Conservation (phyloP, 1,140 invertebrate genomes). For the Drosophila kepulauana region DNA sequence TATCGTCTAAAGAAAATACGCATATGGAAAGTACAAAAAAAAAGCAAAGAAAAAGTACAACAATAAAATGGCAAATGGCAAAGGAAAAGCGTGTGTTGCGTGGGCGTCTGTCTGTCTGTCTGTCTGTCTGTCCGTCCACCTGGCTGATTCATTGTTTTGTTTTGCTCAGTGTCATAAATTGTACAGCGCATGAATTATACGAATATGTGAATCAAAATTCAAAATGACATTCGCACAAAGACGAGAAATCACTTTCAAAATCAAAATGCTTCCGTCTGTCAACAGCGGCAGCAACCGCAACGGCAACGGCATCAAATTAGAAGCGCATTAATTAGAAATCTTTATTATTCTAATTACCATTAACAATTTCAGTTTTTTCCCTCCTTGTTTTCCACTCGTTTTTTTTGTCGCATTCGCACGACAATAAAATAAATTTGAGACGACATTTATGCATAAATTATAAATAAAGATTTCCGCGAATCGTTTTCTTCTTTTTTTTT, state of each 20-base stretch:
- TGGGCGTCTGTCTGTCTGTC: conserved; percentile 50
- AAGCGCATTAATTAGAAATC: conserved; percentile 81
- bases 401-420: conserved; percentile 36
- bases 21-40: conserved; percentile 35
- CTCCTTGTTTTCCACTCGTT: neutral
- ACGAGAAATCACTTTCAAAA: conserved; percentile 54
- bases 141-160: conserved; percentile 71
- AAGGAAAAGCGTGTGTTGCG: conserved; percentile 65
- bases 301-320: conserved; percentile 63
- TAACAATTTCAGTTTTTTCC: conserved; percentile 14
- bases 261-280: conserved; percentile 70
- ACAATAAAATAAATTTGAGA: conserved; percentile 77
- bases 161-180: conserved; percentile 63
- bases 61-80: conserved; percentile 31
- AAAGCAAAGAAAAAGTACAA: neutral
- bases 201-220: conserved; percentile 57
- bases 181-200: conserved; percentile 69
- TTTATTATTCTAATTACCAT: conserved; percentile 67
- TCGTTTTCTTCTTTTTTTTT: conserved; percentile 9
- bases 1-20: conserved; percentile 3
- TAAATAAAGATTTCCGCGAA: conserved; percentile 71
- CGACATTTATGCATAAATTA: conserved; percentile 77
- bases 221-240: conserved; percentile 69
- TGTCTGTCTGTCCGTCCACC: conserved; percentile 14
- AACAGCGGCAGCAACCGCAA: conserved; percentile 29